Evolutionary conservation across 2,888 invertebrate species (phyloP).

Genomic region (Punctoribates punctum): DNA sequence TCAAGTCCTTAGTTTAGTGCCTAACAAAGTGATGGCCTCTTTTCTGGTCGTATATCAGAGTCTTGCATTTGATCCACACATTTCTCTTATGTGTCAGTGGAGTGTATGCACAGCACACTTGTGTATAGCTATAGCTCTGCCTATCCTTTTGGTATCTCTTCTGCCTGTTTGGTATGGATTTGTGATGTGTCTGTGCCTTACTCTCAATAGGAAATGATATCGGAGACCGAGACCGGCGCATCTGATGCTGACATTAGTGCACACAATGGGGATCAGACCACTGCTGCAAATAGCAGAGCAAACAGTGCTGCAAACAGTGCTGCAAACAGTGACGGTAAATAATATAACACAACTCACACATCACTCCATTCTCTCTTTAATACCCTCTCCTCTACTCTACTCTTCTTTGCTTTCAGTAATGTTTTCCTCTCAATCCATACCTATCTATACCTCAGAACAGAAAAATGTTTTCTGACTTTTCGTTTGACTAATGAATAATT

Average conservation of each 20-base stretch:
- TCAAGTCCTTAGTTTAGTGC: not conserved
- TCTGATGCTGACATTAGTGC: conserved; percentile 37
- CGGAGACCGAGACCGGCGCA: conserved; percentile 34
- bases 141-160: conserved; percentile 32
- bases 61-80: conserved; percentile 33
- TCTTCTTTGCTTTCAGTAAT: conserved; percentile 1
- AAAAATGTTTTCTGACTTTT: not conserved
- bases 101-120: conserved; percentile 15
- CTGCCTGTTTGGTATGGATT: conserved; percentile 27
- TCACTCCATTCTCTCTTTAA: conserved; percentile 25
- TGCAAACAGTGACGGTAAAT: conserved; percentile 37
- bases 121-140: conserved; percentile 9
- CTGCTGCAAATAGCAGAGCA: conserved; percentile 9
- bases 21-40: not conserved
- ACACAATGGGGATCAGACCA: conserved; percentile 37
- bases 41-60: conserved; percentile 1
- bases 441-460: not conserved
- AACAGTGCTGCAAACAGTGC: conserved; percentile 8
- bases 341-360: conserved; percentile 1
- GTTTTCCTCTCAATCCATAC: conserved; percentile 12
- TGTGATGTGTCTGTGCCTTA: conserved; percentile 25
- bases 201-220: conserved; percentile 36
- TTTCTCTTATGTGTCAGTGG: conserved; percentile 23
- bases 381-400: conserved; percentile 5
- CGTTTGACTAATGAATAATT: conserved; percentile 5